Evolutionary conservation across 1,140 invertebrate species (phyloP).

Genomic region (Solenopsis invicta): DNA sequence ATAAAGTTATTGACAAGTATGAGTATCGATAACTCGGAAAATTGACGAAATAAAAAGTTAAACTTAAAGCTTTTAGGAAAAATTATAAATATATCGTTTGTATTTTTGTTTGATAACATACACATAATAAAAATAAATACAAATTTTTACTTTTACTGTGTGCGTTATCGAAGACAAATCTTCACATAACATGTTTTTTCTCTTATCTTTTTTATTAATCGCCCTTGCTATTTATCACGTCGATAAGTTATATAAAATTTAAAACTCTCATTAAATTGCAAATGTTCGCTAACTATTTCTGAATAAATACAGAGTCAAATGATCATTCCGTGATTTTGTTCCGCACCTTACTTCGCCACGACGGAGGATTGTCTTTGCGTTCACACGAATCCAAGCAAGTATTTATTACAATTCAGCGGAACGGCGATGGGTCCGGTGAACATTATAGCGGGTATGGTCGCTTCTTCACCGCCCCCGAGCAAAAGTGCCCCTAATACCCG

Average conservation of each 20-base stretch:
- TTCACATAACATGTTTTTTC: neutral
- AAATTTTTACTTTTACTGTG: no score
- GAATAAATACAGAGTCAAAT: neutral
- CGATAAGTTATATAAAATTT: neutral
- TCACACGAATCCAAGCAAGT: constrained; percentile 15
- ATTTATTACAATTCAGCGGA: constrained; percentile 27
- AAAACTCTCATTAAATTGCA: neutral
- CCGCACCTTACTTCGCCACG: neutral
- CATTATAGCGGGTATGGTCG: constrained; percentile 14
- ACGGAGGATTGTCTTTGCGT: neutral
- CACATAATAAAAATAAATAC: neutral
- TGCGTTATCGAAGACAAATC: no score
- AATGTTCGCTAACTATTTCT: constrained; percentile 3
- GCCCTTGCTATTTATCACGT: neutral
- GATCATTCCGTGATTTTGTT: neutral
- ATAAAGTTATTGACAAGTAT: neutral
- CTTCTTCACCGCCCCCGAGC: neutral
- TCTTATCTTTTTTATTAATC: neutral
- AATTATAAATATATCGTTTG: neutral
- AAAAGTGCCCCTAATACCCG: constrained; percentile 49
- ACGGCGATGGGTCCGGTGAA: neutral
- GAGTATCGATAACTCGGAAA: neutral
- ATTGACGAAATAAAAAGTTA: neutral
- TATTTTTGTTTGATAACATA: neutral
- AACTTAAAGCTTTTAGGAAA: no score